Evolutionary conservation across 2,113 vertebrate species (phyloP).

Genomic region (Neodon shergylaensis): DNA sequence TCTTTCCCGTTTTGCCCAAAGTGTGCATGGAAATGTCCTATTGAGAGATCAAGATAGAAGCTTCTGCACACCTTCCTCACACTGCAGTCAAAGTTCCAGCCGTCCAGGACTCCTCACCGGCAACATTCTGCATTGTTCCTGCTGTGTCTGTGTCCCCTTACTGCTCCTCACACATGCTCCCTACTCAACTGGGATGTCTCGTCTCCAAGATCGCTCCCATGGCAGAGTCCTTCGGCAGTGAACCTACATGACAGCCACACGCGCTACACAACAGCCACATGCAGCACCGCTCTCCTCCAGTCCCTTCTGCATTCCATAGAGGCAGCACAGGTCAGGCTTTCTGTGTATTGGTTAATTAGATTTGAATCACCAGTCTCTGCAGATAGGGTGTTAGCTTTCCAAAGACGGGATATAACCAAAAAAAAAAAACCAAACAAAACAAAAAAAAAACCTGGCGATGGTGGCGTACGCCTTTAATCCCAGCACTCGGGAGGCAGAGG

Average conservation of each 20-base stretch:
- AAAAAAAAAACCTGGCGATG: too few species aligned
- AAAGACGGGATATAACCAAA: neutral
- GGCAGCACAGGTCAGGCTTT: neutral
- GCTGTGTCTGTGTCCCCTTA: fast-evolving
- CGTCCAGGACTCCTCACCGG: fast-evolving
- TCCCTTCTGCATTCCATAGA: neutral
- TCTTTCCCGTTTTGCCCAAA: neutral
- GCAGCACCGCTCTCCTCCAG: fast-evolving
- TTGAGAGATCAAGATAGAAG: neutral
- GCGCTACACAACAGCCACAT: too few species aligned
- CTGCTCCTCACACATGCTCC: too few species aligned
- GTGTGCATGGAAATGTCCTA: neutral
- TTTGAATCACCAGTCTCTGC: neutral
- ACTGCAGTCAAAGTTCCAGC: too few species aligned
- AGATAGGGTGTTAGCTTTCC: neutral
- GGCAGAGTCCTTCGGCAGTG: neutral
- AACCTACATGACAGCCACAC: too few species aligned
- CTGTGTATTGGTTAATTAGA: neutral
- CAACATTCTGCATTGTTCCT: neutral
- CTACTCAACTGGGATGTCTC: too few species aligned
- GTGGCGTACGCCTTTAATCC: too few species aligned
- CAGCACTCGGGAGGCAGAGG: too few species aligned
- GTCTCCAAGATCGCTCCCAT: neutral
- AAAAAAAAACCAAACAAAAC: too few species aligned
- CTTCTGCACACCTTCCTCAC: neutral